phyloP scores from a whole-genome alignment of 2,797 vertebrate genomes.

The Hypotaenidia okinawae region DNA sequence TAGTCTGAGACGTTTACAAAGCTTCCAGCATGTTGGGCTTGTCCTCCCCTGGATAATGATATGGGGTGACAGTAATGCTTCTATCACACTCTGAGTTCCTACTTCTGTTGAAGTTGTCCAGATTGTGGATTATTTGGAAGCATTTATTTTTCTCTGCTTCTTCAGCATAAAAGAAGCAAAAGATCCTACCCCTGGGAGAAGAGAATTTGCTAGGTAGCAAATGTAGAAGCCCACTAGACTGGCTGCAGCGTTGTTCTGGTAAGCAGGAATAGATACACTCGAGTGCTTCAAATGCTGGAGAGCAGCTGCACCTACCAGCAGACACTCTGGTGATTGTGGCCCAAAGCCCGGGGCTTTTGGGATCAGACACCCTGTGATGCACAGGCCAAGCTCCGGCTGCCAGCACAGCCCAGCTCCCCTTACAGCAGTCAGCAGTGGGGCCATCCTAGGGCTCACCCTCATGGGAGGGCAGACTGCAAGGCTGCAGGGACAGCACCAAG shows the following conservation, averaged over 20 bases:
- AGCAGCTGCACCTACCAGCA: background rate
- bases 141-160: background rate
- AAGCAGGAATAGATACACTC: background rate
- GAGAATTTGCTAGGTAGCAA: background rate
- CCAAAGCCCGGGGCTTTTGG: background rate
- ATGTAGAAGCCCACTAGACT: background rate
- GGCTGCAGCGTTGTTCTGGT: background rate
- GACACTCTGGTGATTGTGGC: rapidly evolving
- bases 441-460: background rate
- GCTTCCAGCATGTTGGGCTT: background rate
- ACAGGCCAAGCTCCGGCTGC: background rate
- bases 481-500: background rate
- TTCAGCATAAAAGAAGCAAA: background rate
- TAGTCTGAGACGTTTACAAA: background rate
- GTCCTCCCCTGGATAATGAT: background rate
- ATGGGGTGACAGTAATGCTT: background rate
- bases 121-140: background rate
- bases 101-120: background rate
- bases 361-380: background rate
- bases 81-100: background rate
- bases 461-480: background rate
- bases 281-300: background rate
- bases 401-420: background rate
- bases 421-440: background rate
- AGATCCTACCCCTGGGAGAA: background rate